These are phyloP conservation scores for Drosophila rhopaloa DNA, from an alignment of 1,140 invertebrate genomes.

Conservation along the genomic window DNA sequence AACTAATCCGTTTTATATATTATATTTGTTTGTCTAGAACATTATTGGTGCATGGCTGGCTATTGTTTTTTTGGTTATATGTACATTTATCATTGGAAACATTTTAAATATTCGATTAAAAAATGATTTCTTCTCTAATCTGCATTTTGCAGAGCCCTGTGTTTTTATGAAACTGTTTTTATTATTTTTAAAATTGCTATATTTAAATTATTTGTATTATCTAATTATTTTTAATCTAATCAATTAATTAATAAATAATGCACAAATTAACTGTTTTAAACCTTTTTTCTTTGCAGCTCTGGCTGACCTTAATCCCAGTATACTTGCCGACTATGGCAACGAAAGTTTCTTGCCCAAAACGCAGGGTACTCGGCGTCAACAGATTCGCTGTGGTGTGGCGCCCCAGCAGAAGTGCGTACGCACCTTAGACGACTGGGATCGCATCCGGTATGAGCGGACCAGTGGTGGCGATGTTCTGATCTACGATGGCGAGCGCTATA, in stretches of 20 bases:
- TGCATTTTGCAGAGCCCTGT: neutral
- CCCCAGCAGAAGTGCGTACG: slow-evolving; percentile 15
- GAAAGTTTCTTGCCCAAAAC: slow-evolving; percentile 61
- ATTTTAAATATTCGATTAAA: too few relatives aligned
- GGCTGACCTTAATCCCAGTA: slow-evolving; percentile 27
- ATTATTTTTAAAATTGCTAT: neutral
- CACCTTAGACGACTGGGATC: slow-evolving; percentile 72
- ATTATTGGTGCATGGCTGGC: neutral
- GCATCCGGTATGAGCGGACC: slow-evolving; percentile 54
- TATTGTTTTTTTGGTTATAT: slow-evolving; percentile 2
- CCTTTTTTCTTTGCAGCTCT: slow-evolving; percentile 27
- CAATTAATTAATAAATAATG: neutral
- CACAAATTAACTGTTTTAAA: neutral
- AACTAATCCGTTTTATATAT: neutral
- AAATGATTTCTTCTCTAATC: neutral
- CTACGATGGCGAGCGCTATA: slow-evolving; percentile 50
- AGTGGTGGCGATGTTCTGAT: slow-evolving; percentile 30
- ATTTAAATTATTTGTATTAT: neutral
- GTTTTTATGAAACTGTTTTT: neutral
- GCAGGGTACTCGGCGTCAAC: slow-evolving; percentile 4
- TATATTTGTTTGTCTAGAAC: slow-evolving; percentile 2
- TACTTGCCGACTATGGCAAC: slow-evolving; percentile 60
- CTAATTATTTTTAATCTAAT: neutral
- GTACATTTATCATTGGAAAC: neutral
- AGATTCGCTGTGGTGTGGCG: slow-evolving; percentile 29